Percentiles rank a stretch among this genome's conserved stretches.
Conservation (phyloP, 2,888 invertebrate genomes). For the Polyommatus icarus region DNA sequence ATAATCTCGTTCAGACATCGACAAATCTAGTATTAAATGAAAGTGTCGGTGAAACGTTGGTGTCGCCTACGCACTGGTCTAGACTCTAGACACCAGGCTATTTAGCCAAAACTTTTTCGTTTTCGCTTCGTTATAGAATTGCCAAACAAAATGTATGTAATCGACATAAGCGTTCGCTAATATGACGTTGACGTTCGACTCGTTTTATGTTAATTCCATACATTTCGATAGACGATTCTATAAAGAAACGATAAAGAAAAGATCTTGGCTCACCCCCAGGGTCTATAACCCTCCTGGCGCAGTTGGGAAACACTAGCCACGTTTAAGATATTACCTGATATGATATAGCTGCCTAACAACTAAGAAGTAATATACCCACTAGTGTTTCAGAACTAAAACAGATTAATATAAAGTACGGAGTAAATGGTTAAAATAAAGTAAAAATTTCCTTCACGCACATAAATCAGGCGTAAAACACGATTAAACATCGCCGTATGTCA, state of each 20-base stretch:
- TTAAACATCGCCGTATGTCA: neutral
- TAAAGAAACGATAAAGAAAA: no score
- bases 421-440: neutral
- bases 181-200: no score
- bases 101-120: no score
- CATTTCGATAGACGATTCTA: no score
- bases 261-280: no score
- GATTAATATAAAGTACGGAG: neutral
- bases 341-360: no score
- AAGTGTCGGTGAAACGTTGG: constrained; percentile 33
- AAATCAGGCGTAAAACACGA: neutral
- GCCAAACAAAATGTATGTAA: no score
- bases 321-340: neutral
- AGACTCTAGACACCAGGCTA: neutral
- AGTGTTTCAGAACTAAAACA: neutral
- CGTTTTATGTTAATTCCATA: no score
- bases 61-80: constrained; percentile 22
- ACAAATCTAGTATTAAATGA: constrained; percentile 33
- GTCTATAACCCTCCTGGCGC: neutral
- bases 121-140: no score
- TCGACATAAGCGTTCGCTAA: no score
- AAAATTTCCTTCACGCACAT: neutral
- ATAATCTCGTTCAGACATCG: neutral
- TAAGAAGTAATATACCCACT: no score
- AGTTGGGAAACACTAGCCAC: no score